Conservation (phyloP, 1,140 invertebrate genomes). For the Lordiphosa clarofinis region DNA sequence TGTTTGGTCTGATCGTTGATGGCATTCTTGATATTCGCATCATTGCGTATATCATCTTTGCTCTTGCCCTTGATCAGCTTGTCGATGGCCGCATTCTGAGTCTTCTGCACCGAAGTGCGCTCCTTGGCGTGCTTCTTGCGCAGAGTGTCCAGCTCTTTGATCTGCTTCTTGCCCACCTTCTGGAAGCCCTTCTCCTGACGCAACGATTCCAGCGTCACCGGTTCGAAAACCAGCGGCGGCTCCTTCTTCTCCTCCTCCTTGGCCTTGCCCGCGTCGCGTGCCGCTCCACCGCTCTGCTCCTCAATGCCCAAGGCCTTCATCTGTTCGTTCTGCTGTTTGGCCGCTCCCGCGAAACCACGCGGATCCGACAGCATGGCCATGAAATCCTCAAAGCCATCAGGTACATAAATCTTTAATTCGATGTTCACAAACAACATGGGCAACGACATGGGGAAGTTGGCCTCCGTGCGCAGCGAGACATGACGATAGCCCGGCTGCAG, state of each 20-base stretch:
- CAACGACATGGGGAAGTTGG: constrained; percentile 99
- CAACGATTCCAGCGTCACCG: constrained; percentile 94
- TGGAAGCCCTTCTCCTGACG: constrained; percentile 95
- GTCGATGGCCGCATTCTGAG: constrained; percentile 96
- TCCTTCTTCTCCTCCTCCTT: constrained; percentile 88
- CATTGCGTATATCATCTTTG: constrained; percentile 89
- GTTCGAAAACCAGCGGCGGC: constrained; percentile 90
- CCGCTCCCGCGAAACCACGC: constrained; percentile 92
- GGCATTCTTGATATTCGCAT: constrained; percentile 88
- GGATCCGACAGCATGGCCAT: constrained; percentile 99
- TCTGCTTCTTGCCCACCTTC: constrained; percentile 97
- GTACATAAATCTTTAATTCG: constrained; percentile 99
- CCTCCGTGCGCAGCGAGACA: constrained; percentile 98
- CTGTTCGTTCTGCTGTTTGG: constrained; percentile 92
- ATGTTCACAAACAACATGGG: constrained; percentile 99
- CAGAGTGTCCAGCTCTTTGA: constrained; percentile 95
- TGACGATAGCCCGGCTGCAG: constrained; percentile 98
- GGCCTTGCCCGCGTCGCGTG: constrained; percentile 80
- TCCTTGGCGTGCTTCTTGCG: constrained; percentile 97
- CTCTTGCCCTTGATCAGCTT: constrained; percentile 96
- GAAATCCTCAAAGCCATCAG: constrained; percentile 98
- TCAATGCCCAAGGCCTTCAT: constrained; percentile 97
- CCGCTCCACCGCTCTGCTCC: constrained; percentile 83
- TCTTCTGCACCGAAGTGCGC: constrained; percentile 93
- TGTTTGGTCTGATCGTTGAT: constrained; percentile 95